These are phyloP conservation scores for Tilapia sparmanii DNA, from an alignment of 2,113 vertebrate genomes.

Conservation along the genomic window DNA sequence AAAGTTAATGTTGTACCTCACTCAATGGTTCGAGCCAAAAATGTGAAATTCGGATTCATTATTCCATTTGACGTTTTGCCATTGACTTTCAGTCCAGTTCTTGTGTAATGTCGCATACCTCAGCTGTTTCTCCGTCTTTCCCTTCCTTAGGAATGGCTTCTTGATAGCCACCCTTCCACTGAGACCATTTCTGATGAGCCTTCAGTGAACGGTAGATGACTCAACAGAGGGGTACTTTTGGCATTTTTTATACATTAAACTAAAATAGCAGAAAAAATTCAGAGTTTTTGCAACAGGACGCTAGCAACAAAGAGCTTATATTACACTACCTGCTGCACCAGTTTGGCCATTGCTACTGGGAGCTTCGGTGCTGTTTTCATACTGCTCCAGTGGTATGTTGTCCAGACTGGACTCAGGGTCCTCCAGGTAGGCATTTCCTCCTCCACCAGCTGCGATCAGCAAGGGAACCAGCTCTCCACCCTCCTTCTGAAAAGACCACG, in stretches of 20 bases:
- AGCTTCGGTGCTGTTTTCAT: constrained; percentile 75
- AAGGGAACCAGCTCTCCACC: constrained; percentile 75
- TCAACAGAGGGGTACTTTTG: not conserved
- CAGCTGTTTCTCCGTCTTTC: not conserved
- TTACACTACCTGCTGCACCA: constrained; percentile 69
- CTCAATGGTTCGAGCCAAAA: not conserved
- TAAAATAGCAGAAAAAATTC: not conserved
- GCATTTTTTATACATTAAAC: not conserved
- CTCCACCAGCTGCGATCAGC: constrained; percentile 86
- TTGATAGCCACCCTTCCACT: not conserved
- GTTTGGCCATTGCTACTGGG: constrained; percentile 75
- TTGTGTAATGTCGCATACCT: not conserved
- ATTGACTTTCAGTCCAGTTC: not conserved
- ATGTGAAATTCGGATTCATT: not conserved
- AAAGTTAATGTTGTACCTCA: not conserved
- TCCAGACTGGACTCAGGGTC: constrained; percentile 69
- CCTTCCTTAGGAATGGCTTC: not conserved
- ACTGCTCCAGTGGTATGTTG: constrained; percentile 72
- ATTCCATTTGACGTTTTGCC: not conserved
- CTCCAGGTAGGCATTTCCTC: constrained; percentile 86
- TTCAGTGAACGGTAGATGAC: not conserved
- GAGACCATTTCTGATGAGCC: not conserved
- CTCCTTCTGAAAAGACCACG: constrained; percentile 64
- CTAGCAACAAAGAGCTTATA: not conserved
- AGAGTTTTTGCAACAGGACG: not conserved